Evolutionary conservation across 2,888 invertebrate genomes (phyloP), one percentile per base, ranked within the genome.

Genomic region (Herminia tarsipennalis): DNA sequence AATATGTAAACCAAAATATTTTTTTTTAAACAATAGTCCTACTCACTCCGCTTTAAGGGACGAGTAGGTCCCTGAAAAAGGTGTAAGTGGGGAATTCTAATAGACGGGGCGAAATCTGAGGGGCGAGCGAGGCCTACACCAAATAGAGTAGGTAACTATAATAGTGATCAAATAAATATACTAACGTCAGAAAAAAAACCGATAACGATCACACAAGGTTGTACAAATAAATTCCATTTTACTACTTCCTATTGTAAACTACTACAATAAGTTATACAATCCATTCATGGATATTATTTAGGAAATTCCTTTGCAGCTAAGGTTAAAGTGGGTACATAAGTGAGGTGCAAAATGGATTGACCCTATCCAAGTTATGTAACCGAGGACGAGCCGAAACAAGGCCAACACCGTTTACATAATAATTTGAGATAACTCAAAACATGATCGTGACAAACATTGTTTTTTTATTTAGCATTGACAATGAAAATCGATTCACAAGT

Each of bases 361-460:
- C 71, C 74, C 67, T 61, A 69, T 49, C 52, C 5, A 42, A 47
- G 17, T 37, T 41, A 49, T 42, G 27, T 40, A 45, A 53, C 33
- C 38, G 60, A 65, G 60, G 61, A 63, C 57, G 48, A 42, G 27
- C 46, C 22, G 52, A 54, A 60, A 72, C 73, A 77, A 83, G 82
- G 81, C 72, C 73, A 66, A 57, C 50, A 43, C 41, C 61, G 70
- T 72, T 83, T 76, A 83, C 74, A 70, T 85, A 81, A 82, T 69
- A 76, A 59, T 74, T 74, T 65, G 59, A 65, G 66, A 64, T 60
- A 52, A 46, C 32, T 33, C 33, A 14, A 21, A 58, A 45, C 33
- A 35, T 37, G 13, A 16, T 57, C 43, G 50, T 53, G 41, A 59
- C 56, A 64, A 48, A 39, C 3, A 40, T 51, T 56, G 61, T 48